A percentile compares a stretch with the other conserved stretches of the same genome.
phyloP scores from a whole-genome alignment of 2,797 vertebrate genomes.

The Pseudochromis fuscus region DNA sequence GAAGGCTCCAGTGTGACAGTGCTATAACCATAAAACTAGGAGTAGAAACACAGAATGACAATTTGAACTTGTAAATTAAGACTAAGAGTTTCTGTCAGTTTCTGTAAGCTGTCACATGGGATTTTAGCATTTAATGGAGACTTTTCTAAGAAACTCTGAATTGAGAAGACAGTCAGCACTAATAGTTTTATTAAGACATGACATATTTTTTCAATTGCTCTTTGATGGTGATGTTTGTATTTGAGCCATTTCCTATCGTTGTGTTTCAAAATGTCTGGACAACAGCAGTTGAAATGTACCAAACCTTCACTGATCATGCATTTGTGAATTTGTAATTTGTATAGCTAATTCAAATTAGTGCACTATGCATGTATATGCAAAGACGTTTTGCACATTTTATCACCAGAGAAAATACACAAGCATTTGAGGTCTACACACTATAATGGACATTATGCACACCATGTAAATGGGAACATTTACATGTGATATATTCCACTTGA shows the following conservation, averaged over 20 bases:
- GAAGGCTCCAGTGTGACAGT: not conserved
- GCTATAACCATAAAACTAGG: slow-evolving; percentile 5
- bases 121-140: not conserved
- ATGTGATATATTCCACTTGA: not conserved
- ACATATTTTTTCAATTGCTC: not conserved
- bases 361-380: not conserved
- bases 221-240: not conserved
- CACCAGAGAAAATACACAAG: not conserved
- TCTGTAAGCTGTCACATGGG: not conserved
- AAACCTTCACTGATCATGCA: not conserved
- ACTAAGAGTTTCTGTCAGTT: not conserved
- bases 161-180: not conserved
- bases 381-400: not conserved
- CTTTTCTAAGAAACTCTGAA: not conserved
- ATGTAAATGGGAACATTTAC: not conserved
- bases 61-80: not conserved
- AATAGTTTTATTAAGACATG: not conserved
- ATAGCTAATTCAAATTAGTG: not conserved
- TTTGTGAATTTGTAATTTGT: not conserved
- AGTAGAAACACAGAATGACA: slow-evolving; percentile 3
- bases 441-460: not conserved
- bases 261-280: not conserved
- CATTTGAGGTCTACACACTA: not conserved
- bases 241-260: not conserved
- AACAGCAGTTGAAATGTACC: not conserved